Evolutionary conservation across 2,113 vertebrate genomes (phyloP), one percentile per base, ranked within the genome.

Genomic region (Callipepla squamata): DNA sequence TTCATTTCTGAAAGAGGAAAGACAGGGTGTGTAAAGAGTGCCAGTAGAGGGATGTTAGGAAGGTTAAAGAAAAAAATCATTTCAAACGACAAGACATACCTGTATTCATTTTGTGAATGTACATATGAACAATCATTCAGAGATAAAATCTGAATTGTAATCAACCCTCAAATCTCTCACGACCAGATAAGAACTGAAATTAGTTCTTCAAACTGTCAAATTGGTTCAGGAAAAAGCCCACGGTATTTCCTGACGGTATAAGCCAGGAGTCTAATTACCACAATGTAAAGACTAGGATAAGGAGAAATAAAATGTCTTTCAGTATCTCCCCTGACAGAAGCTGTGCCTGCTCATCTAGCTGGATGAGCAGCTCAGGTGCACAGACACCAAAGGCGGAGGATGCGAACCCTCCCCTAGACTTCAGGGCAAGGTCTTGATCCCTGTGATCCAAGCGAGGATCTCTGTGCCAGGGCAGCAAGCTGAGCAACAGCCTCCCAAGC

Each of bases 121-220:
- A 72, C 18, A 21, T 15, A 40, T 45, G 30, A 95, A 57, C 40
- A 72, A 36, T 42, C 20, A 81, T 16, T 26, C 32, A 66, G 51
- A 48, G 66, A 84, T 72, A 94, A 69, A 86, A 94, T 86, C 69
- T 42, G 63, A 92, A 85, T 20, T 72, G 18, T 18, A 65, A 48
- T 78, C 78, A 92, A 63, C 10, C 32, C 47, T 76, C 89, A 62
- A 82, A 70, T 57, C 34, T 78, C 83, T 87, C 59, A 89, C 63
- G 70, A 67, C 20, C 59, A 83, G 65, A 5, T 75, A 87, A 85
- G 75, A 85, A 80, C 50, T 74, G 36, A 92, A 94, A 89, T 85
- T 53, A 67, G 58, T 73, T 79, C 70, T 85, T 85, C 68, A 58
- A 82, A 91, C 63, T 89, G 77, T 14, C 67, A 85, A 36, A 91